Conservation (phyloP, 1,140 invertebrate species). For the Drosophila suzukii region DNA sequence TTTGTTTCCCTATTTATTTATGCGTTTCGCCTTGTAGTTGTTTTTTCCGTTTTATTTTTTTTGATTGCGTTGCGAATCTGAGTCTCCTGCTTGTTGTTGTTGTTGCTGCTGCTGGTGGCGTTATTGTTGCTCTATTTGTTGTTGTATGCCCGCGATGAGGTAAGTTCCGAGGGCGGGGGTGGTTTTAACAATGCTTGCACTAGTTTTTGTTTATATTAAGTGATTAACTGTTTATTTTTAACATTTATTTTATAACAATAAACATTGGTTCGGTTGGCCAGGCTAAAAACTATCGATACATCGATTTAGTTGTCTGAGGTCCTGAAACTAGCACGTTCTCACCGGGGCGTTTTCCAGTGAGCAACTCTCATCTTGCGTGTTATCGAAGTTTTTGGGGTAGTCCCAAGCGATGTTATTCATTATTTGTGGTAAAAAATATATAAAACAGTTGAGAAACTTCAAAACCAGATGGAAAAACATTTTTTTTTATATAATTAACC, state of each 20-base stretch:
- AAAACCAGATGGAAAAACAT: no score
- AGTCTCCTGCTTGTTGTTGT: slow-evolving; percentile 50
- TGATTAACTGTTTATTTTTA: slow-evolving; percentile 81
- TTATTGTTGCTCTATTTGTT: slow-evolving; percentile 36
- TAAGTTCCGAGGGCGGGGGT: neutral
- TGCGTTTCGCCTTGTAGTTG: slow-evolving; percentile 60
- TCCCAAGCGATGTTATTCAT: no score
- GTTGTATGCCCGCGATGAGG: slow-evolving; percentile 16
- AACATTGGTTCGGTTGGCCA: slow-evolving; percentile 9
- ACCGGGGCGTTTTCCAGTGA: neutral
- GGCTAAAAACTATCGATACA: slow-evolving; percentile 11
- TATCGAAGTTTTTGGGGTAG: neutral
- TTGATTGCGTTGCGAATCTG: slow-evolving; percentile 78
- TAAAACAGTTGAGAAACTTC: no score
- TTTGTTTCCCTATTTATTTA: slow-evolving; percentile 49
- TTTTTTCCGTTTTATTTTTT: slow-evolving; percentile 33
- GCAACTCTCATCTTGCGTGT: neutral
- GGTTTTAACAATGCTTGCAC: slow-evolving; percentile 44
- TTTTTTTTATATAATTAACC: no score
- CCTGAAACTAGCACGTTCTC: neutral
- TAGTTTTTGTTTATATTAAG: slow-evolving; percentile 73
- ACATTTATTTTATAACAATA: slow-evolving; percentile 60
- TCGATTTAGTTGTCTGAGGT: neutral
- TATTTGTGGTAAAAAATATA: no score
- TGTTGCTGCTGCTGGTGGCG: slow-evolving; percentile 11